Base-by-base conservation (phyloP, 2,113 vertebrate species). In the Rhinolophus ferrumequinum region DNA sequence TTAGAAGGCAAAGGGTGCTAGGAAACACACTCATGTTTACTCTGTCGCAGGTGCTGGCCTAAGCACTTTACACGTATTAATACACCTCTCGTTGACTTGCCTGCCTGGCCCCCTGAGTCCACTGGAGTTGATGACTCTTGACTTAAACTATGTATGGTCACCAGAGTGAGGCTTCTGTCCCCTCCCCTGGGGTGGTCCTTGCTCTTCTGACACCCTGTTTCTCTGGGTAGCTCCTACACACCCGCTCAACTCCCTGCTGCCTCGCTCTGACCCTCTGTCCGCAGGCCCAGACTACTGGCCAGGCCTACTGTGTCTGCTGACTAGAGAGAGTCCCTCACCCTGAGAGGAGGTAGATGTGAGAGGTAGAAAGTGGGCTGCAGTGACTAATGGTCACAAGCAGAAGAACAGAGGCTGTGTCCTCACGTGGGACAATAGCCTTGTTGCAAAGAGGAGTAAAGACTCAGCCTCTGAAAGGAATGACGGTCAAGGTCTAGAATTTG, bases 1-100 rank as follows among this genome's bases (percentile, higher is more conserved):
- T 8, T 2, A 35, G 70, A 41, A 21, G n/a, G 72, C 0, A 0
- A 30, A 18, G 6, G 56, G 33, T 0, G 0, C 81, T 52, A 0
- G 7, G 88, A 56, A 30, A 19, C 3, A 6, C 30, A 14, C 13
- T 9, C 8, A 44, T n/a, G 12, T 38, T 24, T 16, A n/a, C 64
- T n/a, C 38, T 50, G 35, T 8, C 69, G 11, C 33, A 0, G 11
- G n/a, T 0, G 2, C 70, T 69, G 4, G 52, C 64, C 35, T 80
- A 2, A 28, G n/a, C 3, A 0, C 83, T 70, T 66, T 9, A 7
- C 77, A 94, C 33, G 85, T 54, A 47, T 41, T 41, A 76, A 60
- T 5, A 3, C 50, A 38, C 8, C 14, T 38, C 75, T 72, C 0
- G 0, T 84, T 73, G 70, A 33, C 80, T 44, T 44, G 26, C 60